Evolutionary conservation across 2,888 invertebrate genomes (phyloP).

Genomic region (Pollenia labialis): DNA sequence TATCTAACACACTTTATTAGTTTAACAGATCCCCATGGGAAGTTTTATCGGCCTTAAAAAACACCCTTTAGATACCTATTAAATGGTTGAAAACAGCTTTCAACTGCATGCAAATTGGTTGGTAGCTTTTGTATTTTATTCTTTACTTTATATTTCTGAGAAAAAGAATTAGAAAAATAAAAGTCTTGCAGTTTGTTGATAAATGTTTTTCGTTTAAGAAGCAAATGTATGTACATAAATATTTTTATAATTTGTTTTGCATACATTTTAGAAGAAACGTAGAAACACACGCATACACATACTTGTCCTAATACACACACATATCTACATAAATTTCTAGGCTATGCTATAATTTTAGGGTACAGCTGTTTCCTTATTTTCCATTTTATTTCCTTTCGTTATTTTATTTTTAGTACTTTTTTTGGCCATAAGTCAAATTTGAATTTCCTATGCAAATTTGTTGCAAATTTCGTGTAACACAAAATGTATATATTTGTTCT

Average conservation of each 20-base stretch:
- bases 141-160: background rate
- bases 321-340: conserved; percentile 22
- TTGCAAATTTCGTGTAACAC: conserved; percentile 74
- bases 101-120: conserved; percentile 61
- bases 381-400: conserved; percentile 5
- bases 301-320: background rate
- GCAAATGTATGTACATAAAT: conserved; percentile 63
- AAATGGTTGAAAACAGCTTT: background rate
- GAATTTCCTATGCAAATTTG: conserved; percentile 83
- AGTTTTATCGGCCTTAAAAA: too few species aligned
- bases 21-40: too few species aligned
- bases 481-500: conserved; percentile 6
- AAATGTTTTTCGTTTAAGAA: conserved; percentile 49
- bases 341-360: conserved; percentile 39
- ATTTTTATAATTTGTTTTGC: conserved; percentile 65
- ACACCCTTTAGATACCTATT: too few species aligned
- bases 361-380: conserved; percentile 57
- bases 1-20: too few species aligned
- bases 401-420: conserved; percentile 32
- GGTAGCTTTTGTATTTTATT: background rate
- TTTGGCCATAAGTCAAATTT: conserved; percentile 81
- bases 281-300: background rate
- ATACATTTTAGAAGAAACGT: conserved; percentile 44
- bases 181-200: conserved; percentile 42
- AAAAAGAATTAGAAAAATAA: background rate